Evolutionary conservation across 1,140 invertebrate species (phyloP), one percentile per base, ranked within the genome.

Genomic region (fruit fly (Drosophila melanogaster)): DNA sequence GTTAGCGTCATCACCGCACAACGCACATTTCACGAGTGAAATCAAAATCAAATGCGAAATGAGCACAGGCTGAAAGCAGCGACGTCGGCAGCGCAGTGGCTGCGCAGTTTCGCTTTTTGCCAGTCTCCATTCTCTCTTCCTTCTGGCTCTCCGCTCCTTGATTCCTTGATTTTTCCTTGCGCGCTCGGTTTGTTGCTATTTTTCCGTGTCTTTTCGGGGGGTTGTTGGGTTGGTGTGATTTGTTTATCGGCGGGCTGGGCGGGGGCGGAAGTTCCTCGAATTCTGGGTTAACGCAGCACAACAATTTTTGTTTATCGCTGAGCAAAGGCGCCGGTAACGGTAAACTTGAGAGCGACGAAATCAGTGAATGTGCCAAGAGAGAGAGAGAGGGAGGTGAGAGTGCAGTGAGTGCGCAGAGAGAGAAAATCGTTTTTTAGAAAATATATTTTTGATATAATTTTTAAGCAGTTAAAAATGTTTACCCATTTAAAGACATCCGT

Each of bases 21-120:
- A 87, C 83, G 83, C 84, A 87, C 83, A 83, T 83, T 87, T 87
- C 84, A 79, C 83, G 84, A 89, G 79, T 87, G 83, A 86, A 50
- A 50, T 50, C 47, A 49, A 49, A 86, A 79, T 87, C 83, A 86
- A 83, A 86, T 87, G 79, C 83, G 75, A 87, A 87, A 87, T 89
- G 84, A 87, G 84, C 75, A 87, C 83, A 64, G 38, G 49, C 62
- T 14, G 47, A 1, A n/a, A 10, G 44, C 69, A 59, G 55, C 37
- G 30, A 19, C 40, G 51, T 14, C 11, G 24, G 24, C 50, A 15
- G 40, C 50, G 43, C 35, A 30, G 43, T 61, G 33, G 55, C 47
- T 40, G 67, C 58, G 44, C 57, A 62, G 77, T 74, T 79, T 66
- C 55, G 49, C 6, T 67, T 72, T 65, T 46, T 40, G 67, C 33